phyloP scores from a whole-genome alignment of 2,113 vertebrate genomes.

The Gymnogyps californianus region DNA sequence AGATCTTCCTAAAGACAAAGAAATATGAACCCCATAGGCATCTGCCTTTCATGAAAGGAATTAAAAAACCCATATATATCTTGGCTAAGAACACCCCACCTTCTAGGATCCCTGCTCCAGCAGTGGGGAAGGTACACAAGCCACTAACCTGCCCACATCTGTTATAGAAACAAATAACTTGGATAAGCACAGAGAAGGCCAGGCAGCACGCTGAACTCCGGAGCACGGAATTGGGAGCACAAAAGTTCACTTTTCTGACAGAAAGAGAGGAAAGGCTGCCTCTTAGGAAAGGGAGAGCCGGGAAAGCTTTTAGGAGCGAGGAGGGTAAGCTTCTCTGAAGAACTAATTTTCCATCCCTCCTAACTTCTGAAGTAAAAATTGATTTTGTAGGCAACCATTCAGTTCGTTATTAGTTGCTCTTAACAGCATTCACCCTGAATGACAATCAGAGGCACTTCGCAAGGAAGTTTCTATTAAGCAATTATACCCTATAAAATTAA shows the following conservation, averaged over 20 bases:
- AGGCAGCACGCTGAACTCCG: background rate
- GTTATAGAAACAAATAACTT: background rate
- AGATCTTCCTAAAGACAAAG: background rate
- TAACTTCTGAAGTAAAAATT: background rate
- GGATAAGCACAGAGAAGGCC: accelerated
- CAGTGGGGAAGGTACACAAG: background rate
- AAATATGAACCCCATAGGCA: background rate
- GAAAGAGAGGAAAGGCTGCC: background rate
- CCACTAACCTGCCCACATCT: background rate
- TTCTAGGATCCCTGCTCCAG: background rate
- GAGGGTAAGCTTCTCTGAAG: background rate
- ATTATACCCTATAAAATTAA: background rate
- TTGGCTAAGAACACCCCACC: background rate
- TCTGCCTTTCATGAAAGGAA: background rate
- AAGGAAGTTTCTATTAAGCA: background rate
- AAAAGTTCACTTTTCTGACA: background rate
- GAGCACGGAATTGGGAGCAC: accelerated
- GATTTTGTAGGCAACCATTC: background rate
- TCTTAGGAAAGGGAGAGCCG: background rate
- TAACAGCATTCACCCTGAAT: background rate
- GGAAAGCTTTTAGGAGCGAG: background rate
- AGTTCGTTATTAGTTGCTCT: background rate
- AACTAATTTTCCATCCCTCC: background rate
- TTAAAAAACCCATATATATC: accelerated
- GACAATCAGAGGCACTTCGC: background rate